Evolutionary conservation across 2,113 vertebrate species (phyloP), one percentile per base, ranked within the genome.

Genomic region (Rallus limicola): DNA sequence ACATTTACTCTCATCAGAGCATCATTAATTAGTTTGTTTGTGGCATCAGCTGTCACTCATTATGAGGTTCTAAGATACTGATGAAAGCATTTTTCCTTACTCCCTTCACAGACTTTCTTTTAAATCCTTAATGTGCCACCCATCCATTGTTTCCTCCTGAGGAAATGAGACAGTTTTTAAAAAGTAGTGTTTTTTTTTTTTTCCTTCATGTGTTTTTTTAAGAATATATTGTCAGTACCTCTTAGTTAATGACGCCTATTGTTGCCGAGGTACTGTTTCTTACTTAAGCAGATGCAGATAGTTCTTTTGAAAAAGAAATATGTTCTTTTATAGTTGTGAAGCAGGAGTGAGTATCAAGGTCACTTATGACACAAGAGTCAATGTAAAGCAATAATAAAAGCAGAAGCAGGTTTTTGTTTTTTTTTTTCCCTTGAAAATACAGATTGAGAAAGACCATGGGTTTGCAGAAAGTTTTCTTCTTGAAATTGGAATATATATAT

Each of bases 11-110:
- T 90, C 71, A 92, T 92, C 63, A 89, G 63, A 82, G 13, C 46
- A 70, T 72, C 75, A 79, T 89, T 96, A 96, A 95, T 97, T 95
- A 90, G n/a, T 81, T 85, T 91, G 70, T 89, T 91, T 94, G 76
- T 90, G 56, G 55, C 86, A 93, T 92, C 88, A 70, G 31, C 59
- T 95, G 92, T 88, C 93, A 90, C 48, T 93, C 64, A 74, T 82
- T 63, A 86, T 80, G 72, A 92, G 71, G 48, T 44, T 71, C 56
- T 77, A 84, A 88, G 52, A n/a, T 90, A 21, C 36, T 31, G 20
- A 74, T 82, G 77, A 91, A 95, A 93, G 29, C 14, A 33, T 59
- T 95, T 92, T 70, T 29, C 36, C 26, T 48, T 67, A 29, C 11
- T 48, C 5, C 46, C 31, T 83, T 90, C 58, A 63, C 9, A 94